A percentile compares a stretch with the other conserved stretches of the same genome.
These are phyloP conservation scores for Sialis fuliginosa DNA, from an alignment of 2,888 invertebrate genomes.

Conservation along the genomic window DNA sequence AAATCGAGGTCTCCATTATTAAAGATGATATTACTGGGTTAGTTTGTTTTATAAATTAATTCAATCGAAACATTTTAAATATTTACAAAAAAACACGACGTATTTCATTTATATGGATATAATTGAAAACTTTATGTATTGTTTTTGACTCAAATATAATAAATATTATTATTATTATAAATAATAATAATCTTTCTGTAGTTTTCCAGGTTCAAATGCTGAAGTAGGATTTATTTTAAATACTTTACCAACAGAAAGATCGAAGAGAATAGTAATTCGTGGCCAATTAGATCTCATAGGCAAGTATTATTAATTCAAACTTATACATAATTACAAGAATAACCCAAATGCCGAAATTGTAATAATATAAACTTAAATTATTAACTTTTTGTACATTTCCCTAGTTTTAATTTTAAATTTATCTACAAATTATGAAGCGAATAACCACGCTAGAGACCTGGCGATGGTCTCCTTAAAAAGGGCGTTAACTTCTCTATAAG, in stretches of 20 bases:
- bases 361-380: too few relatives aligned
- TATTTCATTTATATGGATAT: background rate
- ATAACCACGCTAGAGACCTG: too few relatives aligned
- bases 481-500: too few relatives aligned
- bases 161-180: too few relatives aligned
- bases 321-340: too few relatives aligned
- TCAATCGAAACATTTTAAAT: background rate
- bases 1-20: constrained; percentile 46
- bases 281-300: constrained; percentile 48
- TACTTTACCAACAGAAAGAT: constrained; percentile 48
- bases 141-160: too few relatives aligned
- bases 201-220: constrained; percentile 19
- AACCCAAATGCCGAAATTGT: too few relatives aligned
- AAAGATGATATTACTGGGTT: constrained; percentile 30
- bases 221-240: constrained; percentile 41
- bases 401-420: too few relatives aligned
- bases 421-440: background rate
- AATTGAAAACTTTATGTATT: too few relatives aligned
- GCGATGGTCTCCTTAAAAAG: too few relatives aligned
- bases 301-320: constrained; percentile 20
- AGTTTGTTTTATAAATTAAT: constrained; percentile 6
- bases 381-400: background rate
- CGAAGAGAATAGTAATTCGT: constrained; percentile 42
- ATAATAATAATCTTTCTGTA: constrained; percentile 7
- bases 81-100: constrained; percentile 20